Conservation (phyloP, 2,797 vertebrate species). For the Corythornis leucogaster region DNA sequence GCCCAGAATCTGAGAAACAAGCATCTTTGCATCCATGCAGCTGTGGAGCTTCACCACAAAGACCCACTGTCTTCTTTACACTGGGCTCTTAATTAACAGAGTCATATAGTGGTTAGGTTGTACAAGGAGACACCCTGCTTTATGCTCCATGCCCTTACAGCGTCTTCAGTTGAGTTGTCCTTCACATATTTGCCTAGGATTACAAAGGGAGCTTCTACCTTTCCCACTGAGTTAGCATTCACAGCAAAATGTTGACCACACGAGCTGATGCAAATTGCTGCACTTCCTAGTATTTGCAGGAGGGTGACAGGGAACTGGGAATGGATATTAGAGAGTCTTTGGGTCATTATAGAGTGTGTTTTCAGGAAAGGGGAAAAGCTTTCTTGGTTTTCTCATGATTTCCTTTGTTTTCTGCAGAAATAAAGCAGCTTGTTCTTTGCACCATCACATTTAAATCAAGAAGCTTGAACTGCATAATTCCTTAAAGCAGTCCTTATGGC, state of each 20-base stretch:
- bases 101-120: not conserved
- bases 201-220: not conserved
- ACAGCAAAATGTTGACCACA: not conserved
- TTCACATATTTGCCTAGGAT: not conserved
- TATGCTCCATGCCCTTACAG: not conserved
- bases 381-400: not conserved
- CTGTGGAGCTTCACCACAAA: not conserved
- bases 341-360: not conserved
- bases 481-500: not conserved
- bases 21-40: not conserved
- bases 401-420: conserved; percentile 3
- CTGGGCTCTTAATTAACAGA: not conserved
- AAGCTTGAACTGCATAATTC: not conserved
- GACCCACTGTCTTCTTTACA: not conserved
- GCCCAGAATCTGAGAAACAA: not conserved
- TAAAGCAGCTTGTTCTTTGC: not conserved
- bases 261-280: conserved; percentile 17
- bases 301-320: not conserved
- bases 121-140: not conserved
- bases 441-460: not conserved
- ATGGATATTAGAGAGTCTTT: not conserved
- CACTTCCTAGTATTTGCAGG: conserved; percentile 10
- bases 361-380: not conserved
- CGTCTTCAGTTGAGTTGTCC: not conserved
- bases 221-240: not conserved